Conservation (phyloP, 2,888 invertebrate genomes). For the Lordiphosa andalusiaca region DNA sequence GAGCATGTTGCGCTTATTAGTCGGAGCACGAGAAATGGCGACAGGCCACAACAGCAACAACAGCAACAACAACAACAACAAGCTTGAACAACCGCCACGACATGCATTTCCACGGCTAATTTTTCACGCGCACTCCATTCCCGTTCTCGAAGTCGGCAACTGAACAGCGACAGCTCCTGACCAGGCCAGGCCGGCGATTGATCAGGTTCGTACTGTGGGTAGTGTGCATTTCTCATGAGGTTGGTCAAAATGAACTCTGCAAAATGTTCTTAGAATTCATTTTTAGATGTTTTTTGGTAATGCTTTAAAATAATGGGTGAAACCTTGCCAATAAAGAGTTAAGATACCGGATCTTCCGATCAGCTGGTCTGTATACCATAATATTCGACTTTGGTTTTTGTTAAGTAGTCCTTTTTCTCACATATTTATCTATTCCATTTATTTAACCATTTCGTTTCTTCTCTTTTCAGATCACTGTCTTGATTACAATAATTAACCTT, state of each 20-base stretch:
- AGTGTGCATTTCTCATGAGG: neutral
- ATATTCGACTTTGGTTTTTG: too few relatives aligned
- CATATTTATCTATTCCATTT: too few relatives aligned
- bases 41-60: conserved; percentile 55
- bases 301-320: too few relatives aligned
- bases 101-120: conserved; percentile 71
- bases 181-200: conserved; percentile 46
- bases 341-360: too few relatives aligned
- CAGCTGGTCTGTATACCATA: too few relatives aligned
- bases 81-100: conserved; percentile 45
- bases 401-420: too few relatives aligned
- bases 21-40: conserved; percentile 70
- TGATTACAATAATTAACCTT: too few relatives aligned
- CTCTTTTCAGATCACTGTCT: too few relatives aligned
- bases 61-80: conserved; percentile 37
- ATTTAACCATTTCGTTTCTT: too few relatives aligned
- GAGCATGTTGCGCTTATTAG: conserved; percentile 73
- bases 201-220: conserved; percentile 13
- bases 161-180: conserved; percentile 67
- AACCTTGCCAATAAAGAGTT: too few relatives aligned
- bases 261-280: neutral
- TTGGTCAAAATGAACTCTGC: conserved; percentile 1
- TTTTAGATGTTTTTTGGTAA: too few relatives aligned
- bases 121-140: conserved; percentile 62
- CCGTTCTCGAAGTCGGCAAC: conserved; percentile 29